phyloP scores from a whole-genome alignment of 1,140 invertebrate species.

The Ostrea edulis region DNA sequence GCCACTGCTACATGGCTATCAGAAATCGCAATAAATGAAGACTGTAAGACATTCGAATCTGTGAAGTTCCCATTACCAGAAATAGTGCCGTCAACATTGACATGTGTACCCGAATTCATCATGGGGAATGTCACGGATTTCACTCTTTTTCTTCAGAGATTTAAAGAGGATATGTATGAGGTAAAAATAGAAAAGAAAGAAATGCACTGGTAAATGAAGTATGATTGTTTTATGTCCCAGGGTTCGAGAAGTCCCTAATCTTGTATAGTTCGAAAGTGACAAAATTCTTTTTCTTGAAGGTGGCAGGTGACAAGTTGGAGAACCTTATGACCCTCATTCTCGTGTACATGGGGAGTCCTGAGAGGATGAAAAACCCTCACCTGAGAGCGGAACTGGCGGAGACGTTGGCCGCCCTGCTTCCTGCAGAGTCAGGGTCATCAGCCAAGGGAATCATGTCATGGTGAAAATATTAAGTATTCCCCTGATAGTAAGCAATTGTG shows the following conservation, averaged over 20 bases:
- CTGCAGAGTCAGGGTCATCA: slow-evolving; percentile 53
- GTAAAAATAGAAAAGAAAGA: slow-evolving; percentile 16
- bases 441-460: background rate
- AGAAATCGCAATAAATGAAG: slow-evolving; percentile 84
- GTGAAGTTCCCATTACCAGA: slow-evolving; percentile 86
- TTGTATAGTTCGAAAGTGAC: too few relatives aligned
- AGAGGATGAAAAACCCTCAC: slow-evolving; percentile 94
- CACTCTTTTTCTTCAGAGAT: slow-evolving; percentile 86
- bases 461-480: background rate
- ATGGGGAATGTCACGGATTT: slow-evolving; percentile 92
- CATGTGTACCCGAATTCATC: slow-evolving; percentile 93
- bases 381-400: slow-evolving; percentile 93
- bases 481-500: background rate
- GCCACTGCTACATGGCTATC: slow-evolving; percentile 91
- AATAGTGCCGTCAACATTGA: slow-evolving; percentile 75
- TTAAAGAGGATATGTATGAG: slow-evolving; percentile 80
- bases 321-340: slow-evolving; percentile 86
- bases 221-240: too few relatives aligned
- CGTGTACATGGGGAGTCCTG: slow-evolving; percentile 87
- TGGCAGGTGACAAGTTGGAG: slow-evolving; percentile 79
- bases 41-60: slow-evolving; percentile 78
- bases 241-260: too few relatives aligned
- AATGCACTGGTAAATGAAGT: too few relatives aligned
- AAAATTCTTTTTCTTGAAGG: slow-evolving; percentile 49
- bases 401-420: slow-evolving; percentile 87